These are phyloP conservation scores for Physella acuta DNA, from an alignment of 1,140 invertebrate species.

Conservation along the genomic window DNA sequence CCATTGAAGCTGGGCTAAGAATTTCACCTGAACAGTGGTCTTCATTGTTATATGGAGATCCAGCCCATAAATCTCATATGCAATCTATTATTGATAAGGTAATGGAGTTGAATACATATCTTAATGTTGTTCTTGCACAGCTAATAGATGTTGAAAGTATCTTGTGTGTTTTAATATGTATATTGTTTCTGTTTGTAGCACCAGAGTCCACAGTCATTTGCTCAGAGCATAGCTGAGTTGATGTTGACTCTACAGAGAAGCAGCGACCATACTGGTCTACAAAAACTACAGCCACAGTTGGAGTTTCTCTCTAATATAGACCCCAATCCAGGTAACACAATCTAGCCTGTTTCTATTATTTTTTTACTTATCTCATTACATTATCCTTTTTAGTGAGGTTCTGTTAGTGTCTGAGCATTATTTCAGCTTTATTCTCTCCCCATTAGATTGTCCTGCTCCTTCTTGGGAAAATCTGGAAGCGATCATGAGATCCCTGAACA, in stretches of 20 bases:
- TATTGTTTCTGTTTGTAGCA: slow-evolving; percentile 66
- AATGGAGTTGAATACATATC: too few species aligned
- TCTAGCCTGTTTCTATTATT: too few species aligned
- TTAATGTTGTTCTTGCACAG: too few species aligned
- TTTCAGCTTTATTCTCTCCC: not conserved
- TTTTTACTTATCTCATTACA: not conserved
- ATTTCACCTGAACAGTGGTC: slow-evolving; percentile 99
- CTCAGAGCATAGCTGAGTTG: slow-evolving; percentile 75
- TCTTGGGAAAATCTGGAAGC: slow-evolving; percentile 67
- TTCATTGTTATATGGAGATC: slow-evolving; percentile 91
- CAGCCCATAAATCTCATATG: slow-evolving; percentile 95
- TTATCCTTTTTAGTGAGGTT: not conserved
- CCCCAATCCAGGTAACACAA: slow-evolving; percentile 50
- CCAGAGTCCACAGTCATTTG: slow-evolving; percentile 69
- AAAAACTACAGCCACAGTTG: slow-evolving; percentile 70
- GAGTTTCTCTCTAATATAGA: slow-evolving; percentile 86
- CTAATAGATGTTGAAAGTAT: too few species aligned
- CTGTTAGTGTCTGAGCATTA: not conserved
- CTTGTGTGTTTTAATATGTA: too few species aligned
- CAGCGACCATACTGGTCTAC: slow-evolving; percentile 81
- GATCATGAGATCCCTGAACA: slow-evolving; percentile 80
- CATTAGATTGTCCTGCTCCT: slow-evolving; percentile 74
- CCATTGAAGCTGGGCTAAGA: slow-evolving; percentile 91
- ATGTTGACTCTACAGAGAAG: slow-evolving; percentile 89
- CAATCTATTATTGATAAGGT: slow-evolving; percentile 88